phyloP scores from a whole-genome alignment of 2,888 invertebrate genomes.

The Microctonus brassicae region DNA sequence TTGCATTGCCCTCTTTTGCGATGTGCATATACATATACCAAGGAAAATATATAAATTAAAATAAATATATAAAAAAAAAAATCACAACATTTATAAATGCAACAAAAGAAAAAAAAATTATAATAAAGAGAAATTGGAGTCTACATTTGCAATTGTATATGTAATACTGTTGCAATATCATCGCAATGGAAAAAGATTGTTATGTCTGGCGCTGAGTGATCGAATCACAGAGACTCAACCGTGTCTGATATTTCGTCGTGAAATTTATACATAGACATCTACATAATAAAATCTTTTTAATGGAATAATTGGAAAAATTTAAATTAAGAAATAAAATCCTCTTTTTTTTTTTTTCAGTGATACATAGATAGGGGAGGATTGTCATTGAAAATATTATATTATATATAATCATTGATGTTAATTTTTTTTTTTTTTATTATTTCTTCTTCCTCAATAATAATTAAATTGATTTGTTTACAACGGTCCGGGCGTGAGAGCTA shows the following conservation, averaged over 20 bases:
- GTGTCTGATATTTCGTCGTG: constrained; percentile 29
- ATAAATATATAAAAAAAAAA: neutral
- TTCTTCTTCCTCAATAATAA: neutral
- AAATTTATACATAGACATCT: neutral
- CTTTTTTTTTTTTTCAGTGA: neutral
- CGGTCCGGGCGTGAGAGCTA: neutral
- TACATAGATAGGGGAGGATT: neutral
- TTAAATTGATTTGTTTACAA: neutral
- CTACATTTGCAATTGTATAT: neutral
- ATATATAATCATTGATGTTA: neutral
- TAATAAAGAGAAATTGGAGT: constrained; percentile 11
- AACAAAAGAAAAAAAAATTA: neutral
- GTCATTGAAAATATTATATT: neutral
- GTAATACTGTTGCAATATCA: neutral
- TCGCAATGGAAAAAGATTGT: constrained; percentile 11
- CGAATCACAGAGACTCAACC: constrained; percentile 27
- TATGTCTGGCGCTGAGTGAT: constrained; percentile 32
- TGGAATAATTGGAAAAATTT: neutral
- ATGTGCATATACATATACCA: neutral
- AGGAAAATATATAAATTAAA: neutral
- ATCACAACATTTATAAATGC: neutral
- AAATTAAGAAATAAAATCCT: neutral
- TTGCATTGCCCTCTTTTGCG: neutral
- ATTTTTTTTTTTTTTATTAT: neutral
- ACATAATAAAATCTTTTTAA: neutral